phyloP scores from a whole-genome alignment of 2,113 vertebrate species.

The Coreoperca whiteheadi region DNA sequence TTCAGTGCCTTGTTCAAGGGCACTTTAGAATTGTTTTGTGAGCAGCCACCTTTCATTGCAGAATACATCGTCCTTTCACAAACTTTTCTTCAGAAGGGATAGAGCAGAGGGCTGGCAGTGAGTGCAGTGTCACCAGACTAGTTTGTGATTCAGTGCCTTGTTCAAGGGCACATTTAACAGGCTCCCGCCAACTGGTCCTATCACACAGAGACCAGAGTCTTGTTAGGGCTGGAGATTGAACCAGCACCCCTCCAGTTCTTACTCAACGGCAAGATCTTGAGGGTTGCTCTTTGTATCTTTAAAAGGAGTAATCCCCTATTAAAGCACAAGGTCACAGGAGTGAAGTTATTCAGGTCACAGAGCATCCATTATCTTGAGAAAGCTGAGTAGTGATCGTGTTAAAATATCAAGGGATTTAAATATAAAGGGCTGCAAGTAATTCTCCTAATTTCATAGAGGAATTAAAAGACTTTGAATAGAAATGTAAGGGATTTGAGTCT shows the following conservation, averaged over 20 bases:
- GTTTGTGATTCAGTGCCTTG: slow-evolving; percentile 66
- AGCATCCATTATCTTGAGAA: slow-evolving; percentile 7
- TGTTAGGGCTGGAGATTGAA: slow-evolving; percentile 40
- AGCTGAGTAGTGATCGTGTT: neutral
- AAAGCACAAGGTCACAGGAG: slow-evolving; percentile 10
- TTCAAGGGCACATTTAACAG: slow-evolving; percentile 73
- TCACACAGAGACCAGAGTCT: slow-evolving; percentile 33
- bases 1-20: slow-evolving; percentile 71
- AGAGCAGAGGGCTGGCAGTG: slow-evolving; percentile 48
- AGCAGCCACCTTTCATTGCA: slow-evolving; percentile 64
- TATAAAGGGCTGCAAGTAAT: neutral
- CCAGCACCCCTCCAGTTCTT: slow-evolving; percentile 10
- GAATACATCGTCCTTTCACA: slow-evolving; percentile 59
- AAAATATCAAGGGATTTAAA: slow-evolving; percentile 1
- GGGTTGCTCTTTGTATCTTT: slow-evolving; percentile 31
- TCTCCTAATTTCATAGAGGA: neutral
- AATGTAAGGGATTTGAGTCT: neutral
- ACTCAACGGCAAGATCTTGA: slow-evolving; percentile 7
- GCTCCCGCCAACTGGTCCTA: slow-evolving; percentile 13
- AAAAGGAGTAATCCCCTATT: slow-evolving; percentile 30
- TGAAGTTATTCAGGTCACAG: slow-evolving; percentile 18
- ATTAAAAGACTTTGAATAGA: neutral
- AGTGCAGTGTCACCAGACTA: slow-evolving; percentile 45
- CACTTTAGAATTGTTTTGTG: slow-evolving; percentile 65
- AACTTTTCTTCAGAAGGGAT: slow-evolving; percentile 64